Evolutionary conservation across 2,888 invertebrate species (phyloP).

Genomic region (Cepaea hortensis): DNA sequence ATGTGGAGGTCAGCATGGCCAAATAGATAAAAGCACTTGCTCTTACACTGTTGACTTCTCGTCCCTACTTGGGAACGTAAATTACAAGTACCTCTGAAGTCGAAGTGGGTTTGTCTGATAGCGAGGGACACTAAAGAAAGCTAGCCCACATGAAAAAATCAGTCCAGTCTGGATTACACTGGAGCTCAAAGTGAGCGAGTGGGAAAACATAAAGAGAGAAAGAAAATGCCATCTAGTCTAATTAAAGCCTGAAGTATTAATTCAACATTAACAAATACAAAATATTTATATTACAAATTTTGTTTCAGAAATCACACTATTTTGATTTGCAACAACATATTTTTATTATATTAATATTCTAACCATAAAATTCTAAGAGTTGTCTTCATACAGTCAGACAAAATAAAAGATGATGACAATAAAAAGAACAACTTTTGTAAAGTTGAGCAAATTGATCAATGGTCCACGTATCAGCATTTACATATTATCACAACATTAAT

Average conservation of each 20-base stretch:
- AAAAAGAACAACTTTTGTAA: not conserved
- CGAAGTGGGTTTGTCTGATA: too few relatives aligned
- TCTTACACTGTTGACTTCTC: too few relatives aligned
- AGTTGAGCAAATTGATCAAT: constrained; percentile 11
- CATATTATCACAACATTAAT: not conserved
- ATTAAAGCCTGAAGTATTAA: not conserved
- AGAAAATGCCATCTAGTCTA: not conserved
- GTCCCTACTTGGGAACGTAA: too few relatives aligned
- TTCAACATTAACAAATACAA: not conserved
- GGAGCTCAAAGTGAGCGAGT: too few relatives aligned
- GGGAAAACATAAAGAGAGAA: too few relatives aligned
- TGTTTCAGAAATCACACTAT: not conserved
- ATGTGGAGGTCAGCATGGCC: too few relatives aligned
- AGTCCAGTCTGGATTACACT: too few relatives aligned
- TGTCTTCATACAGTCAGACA: too few relatives aligned
- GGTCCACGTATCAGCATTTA: not conserved
- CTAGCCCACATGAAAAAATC: too few relatives aligned
- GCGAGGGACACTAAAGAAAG: too few relatives aligned
- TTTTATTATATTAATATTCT: not conserved
- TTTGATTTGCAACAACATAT: not conserved
- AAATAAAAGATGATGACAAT: not conserved
- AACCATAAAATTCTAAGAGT: not conserved
- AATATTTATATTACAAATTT: not conserved
- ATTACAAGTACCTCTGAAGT: too few relatives aligned
- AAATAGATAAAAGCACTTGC: too few relatives aligned